Evolutionary conservation across 2,797 vertebrate species (phyloP).

Genomic region (Sylvilagus floridanus): DNA sequence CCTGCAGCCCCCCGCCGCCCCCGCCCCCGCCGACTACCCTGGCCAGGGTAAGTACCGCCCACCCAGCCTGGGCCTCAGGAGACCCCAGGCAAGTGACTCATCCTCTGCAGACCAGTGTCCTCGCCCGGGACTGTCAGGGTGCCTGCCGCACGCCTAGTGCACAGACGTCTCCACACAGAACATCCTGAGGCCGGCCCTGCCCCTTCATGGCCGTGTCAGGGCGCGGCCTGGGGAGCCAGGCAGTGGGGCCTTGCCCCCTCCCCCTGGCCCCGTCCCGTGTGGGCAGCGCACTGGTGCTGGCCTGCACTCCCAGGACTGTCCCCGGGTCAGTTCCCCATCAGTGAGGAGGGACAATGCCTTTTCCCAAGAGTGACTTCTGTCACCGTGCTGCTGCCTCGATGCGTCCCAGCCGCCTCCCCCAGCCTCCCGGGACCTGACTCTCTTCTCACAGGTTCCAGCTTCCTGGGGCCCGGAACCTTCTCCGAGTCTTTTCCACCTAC

Average conservation of each 20-base stretch:
- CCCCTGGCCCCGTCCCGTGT: no score
- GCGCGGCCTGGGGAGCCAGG: no score
- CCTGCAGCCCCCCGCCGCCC: conserved; percentile 86
- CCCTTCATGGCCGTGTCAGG: neutral
- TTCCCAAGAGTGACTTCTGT: neutral
- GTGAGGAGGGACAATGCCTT: neutral
- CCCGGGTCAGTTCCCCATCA: neutral
- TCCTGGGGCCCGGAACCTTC: conserved; percentile 91
- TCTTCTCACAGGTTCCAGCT: conserved; percentile 90
- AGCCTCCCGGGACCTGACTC: neutral
- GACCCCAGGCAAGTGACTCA: accelerated
- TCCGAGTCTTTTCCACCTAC: conserved; percentile 91
- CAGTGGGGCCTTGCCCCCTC: no score
- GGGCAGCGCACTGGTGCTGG: no score
- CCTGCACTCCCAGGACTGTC: neutral
- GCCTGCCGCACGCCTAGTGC: neutral
- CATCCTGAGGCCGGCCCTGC: neutral
- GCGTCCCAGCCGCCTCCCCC: neutral
- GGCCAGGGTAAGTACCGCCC: conserved; percentile 88
- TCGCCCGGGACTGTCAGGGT: accelerated
- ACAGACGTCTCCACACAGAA: accelerated
- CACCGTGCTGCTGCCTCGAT: neutral
- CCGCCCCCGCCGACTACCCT: conserved; percentile 90
- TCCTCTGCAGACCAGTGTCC: neutral
- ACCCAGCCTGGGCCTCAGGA: neutral